These are phyloP conservation scores for Gallinago nigripennis DNA, from an alignment of 2,797 vertebrate species.

Conservation along the genomic window DNA sequence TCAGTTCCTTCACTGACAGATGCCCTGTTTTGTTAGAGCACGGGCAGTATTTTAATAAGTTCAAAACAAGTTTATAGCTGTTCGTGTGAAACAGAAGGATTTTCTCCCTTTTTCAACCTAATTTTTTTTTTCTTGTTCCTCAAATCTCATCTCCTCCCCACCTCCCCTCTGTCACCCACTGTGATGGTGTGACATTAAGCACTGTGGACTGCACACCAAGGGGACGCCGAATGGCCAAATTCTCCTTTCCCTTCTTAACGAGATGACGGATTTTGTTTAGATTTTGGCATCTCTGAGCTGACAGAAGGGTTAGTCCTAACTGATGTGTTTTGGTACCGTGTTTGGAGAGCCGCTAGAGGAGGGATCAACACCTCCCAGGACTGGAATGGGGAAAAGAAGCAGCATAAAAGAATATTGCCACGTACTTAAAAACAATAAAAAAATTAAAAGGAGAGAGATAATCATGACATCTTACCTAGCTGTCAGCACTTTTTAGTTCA, in stretches of 20 bases:
- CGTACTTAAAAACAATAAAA: background rate
- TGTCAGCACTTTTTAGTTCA: background rate
- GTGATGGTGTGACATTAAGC: background rate
- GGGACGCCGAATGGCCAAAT: background rate
- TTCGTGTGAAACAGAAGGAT: background rate
- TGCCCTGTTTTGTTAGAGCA: background rate
- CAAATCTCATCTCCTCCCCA: background rate
- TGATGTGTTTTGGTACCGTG: background rate
- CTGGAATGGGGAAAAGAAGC: slow-evolving; percentile 29
- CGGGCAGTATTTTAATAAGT: background rate
- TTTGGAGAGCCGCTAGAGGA: background rate
- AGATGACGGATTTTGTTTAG: slow-evolving; percentile 25
- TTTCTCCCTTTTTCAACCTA: background rate
- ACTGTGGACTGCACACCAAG: accelerated
- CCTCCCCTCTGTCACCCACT: accelerated
- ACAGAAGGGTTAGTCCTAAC: background rate
- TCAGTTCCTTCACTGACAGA: slow-evolving; percentile 42
- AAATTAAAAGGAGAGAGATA: background rate
- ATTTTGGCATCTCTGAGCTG: slow-evolving; percentile 7
- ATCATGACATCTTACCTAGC: background rate
- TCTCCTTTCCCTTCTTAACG: background rate
- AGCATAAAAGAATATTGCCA: background rate
- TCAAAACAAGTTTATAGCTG: background rate
- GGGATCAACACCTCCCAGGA: slow-evolving; percentile 7
- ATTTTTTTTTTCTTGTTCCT: background rate